Base-by-base conservation (phyloP, 2,797 vertebrate species). In the Acanthurus lineatus region DNA sequence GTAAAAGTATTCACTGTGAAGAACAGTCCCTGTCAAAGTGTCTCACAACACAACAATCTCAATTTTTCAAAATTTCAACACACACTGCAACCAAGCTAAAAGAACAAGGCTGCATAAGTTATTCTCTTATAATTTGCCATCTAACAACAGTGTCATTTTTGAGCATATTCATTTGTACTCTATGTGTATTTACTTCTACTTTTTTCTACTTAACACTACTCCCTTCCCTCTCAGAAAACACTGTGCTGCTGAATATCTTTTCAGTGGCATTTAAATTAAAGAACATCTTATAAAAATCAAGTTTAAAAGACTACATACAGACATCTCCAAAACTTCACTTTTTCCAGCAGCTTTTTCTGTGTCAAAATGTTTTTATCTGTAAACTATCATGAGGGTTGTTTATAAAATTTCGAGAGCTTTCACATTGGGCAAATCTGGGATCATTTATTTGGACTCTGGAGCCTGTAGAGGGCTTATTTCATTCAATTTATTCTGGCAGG, bases 401-500 rank as follows among this genome's bases (percentile, higher is more conserved):
- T 35, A 35, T 4, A 12, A 40, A 19, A 45, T 19, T 59, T 53
- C 4, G 2, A 52, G 11, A 53, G 28, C 28, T 66, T 58, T 63
- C 58, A 44, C 53, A 16, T 11, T 8, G 15, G 22, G 9, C 38
- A 12, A 20, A 42, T 61, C 45, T 52, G 11, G 35, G 69, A 52
- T 64, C 3, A 71, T 62, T 79, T 54, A 62, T 77, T 44, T 32
- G 16, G 59, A 54, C 14, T 35, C 6, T 7, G 0, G 9, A 9
- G 53, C 12, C 28, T 16, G 6, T 5, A 9, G 17, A 68, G 35
- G 3, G 65, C n/a, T 53, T 48, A 63, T 45, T 68, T 59, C 22
- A 6, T 56, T 81, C 56, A 44, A 35, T 72, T 73, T 49, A 44
- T 9, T 20, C 16, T 53, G 51, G 47, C 80, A 79, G 83, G 73